Percentiles rank a stretch among this genome's conserved stretches.
These are phyloP conservation scores for Ephydatia muelleri DNA, from an alignment of 37 sponge, comb jelly and placozoan species.

Conservation along the genomic window DNA sequence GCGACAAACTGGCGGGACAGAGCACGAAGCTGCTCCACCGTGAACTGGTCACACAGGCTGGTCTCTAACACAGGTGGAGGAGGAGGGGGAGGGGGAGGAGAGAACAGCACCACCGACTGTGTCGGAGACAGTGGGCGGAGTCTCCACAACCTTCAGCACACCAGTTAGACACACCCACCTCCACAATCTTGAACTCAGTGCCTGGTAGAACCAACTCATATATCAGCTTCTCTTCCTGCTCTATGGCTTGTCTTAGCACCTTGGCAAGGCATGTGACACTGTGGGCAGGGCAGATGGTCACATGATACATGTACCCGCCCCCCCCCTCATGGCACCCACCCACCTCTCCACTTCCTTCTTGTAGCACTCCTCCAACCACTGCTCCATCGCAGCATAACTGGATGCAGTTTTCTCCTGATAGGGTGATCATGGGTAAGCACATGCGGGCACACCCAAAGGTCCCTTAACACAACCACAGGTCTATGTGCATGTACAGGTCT, in stretches of 20 bases:
- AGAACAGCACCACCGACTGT: slow-evolving; percentile 57
- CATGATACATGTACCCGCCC: too few relatives aligned
- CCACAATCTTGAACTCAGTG: slow-evolving; percentile 51
- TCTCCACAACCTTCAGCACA: not conserved
- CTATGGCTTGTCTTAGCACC: slow-evolving; percentile 80
- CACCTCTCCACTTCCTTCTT: slow-evolving; percentile 86
- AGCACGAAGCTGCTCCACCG: slow-evolving; percentile 52
- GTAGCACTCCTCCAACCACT: slow-evolving; percentile 74
- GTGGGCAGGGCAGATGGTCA: slow-evolving; percentile 6
- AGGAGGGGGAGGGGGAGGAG: slow-evolving; percentile 66
- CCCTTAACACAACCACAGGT: too few relatives aligned
- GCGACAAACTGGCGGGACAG: slow-evolving; percentile 42
- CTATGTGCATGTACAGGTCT: too few relatives aligned
- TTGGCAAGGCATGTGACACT: slow-evolving; percentile 75
- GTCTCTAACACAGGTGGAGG: slow-evolving; percentile 67
- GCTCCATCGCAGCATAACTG: slow-evolving; percentile 69
- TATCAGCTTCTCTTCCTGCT: slow-evolving; percentile 74
- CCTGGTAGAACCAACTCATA: slow-evolving; percentile 66
- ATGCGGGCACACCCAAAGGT: too few relatives aligned
- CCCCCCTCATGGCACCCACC: not conserved
- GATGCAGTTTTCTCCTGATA: slow-evolving; percentile 35
- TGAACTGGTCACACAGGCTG: slow-evolving; percentile 53
- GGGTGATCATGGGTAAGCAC: too few relatives aligned
- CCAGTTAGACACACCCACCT: slow-evolving; percentile 26
- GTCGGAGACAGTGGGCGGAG: not conserved